These are phyloP conservation scores for Pantelozetes paolii DNA, from an alignment of 2,888 invertebrate species.

Conservation along the genomic window DNA sequence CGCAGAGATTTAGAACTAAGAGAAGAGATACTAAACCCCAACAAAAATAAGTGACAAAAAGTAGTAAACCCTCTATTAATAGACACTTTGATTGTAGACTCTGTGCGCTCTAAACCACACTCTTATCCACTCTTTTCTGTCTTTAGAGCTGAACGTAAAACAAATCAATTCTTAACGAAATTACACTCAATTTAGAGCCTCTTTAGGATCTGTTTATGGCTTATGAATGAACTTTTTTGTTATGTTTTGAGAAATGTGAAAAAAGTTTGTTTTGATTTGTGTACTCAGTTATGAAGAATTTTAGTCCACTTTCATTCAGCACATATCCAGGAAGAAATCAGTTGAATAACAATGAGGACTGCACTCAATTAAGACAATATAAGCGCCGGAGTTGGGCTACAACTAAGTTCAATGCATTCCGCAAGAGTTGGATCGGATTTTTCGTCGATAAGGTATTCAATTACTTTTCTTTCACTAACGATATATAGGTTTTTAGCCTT, in stretches of 20 bases:
- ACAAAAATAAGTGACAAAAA: constrained; percentile 17
- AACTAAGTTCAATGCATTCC: constrained; percentile 27
- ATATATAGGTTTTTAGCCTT: not conserved
- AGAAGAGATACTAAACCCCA: not conserved
- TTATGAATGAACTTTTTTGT: constrained; percentile 26
- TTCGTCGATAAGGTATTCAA: constrained; percentile 33
- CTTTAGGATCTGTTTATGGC: not conserved
- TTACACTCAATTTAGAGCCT: constrained; percentile 26
- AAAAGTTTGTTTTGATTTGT: not conserved
- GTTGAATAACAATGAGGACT: not conserved
- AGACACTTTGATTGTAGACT: constrained; percentile 12
- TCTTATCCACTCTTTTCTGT: constrained; percentile 6
- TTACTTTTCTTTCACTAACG: not conserved
- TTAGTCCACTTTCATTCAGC: constrained; percentile 8
- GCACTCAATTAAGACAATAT: not conserved
- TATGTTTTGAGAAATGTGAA: not conserved
- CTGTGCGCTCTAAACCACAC: not conserved
- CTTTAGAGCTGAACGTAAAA: constrained; percentile 11
- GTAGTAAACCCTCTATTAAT: constrained; percentile 22
- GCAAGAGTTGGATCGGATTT: constrained; percentile 29
- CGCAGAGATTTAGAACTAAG: not conserved
- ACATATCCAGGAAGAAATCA: constrained; percentile 31
- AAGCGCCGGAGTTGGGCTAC: constrained; percentile 34
- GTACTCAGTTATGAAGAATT: constrained; percentile 14
- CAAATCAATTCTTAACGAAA: constrained; percentile 18